These are phyloP conservation scores for Pangasius djambal DNA, from an alignment of 2,797 vertebrate genomes.

Conservation along the genomic window DNA sequence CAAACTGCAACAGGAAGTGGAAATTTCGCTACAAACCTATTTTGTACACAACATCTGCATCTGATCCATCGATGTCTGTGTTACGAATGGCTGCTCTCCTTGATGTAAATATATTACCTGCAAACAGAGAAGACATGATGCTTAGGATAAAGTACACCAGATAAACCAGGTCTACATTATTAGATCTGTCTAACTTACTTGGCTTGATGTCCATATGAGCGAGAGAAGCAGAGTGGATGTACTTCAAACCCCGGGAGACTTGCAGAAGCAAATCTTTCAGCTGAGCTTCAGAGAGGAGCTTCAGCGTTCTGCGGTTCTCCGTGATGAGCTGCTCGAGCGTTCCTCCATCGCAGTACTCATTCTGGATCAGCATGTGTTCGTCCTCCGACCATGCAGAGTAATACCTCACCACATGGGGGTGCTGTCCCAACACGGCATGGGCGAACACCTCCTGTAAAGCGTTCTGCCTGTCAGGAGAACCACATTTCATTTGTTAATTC, in stretches of 20 bases:
- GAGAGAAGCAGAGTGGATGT: slow-evolving; percentile 93
- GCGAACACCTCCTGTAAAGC: slow-evolving; percentile 94
- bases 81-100: slow-evolving; percentile 79
- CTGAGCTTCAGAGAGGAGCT: slow-evolving; percentile 84
- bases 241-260: slow-evolving; percentile 89
- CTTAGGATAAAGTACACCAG: not conserved
- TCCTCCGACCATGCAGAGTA: slow-evolving; percentile 97
- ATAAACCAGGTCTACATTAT: not conserved
- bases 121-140: slow-evolving; percentile 2
- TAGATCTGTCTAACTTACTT: slow-evolving; percentile 77
- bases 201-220: slow-evolving; percentile 99
- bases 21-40: slow-evolving; percentile 79
- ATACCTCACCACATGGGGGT: slow-evolving; percentile 94
- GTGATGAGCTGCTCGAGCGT: slow-evolving; percentile 89
- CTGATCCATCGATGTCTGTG: slow-evolving; percentile 79
- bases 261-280: slow-evolving; percentile 92
- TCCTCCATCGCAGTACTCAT: slow-evolving; percentile 95
- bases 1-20: not conserved
- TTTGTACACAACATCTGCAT: slow-evolving; percentile 87
- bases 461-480: slow-evolving; percentile 80
- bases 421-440: slow-evolving; percentile 93
- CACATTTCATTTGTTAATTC: not conserved
- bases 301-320: slow-evolving; percentile 86
- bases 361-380: slow-evolving; percentile 98
- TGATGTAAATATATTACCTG: slow-evolving; percentile 97